phyloP scores from a whole-genome alignment of 2,797 vertebrate species.

The Delichon dasypus region DNA sequence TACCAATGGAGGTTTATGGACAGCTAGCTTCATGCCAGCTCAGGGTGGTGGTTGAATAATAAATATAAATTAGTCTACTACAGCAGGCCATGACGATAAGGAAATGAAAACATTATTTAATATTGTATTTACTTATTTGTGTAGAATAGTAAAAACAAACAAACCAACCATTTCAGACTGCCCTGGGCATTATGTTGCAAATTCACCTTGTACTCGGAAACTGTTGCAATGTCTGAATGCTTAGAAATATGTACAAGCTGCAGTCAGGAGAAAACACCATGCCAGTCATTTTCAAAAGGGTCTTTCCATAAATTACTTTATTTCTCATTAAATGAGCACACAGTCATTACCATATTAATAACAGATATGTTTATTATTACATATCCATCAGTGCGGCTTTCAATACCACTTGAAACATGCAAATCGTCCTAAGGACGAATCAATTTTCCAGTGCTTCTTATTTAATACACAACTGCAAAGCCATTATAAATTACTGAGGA shows the following conservation, averaged over 20 bases:
- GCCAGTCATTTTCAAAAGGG: conserved; percentile 71
- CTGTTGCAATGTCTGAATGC: not conserved
- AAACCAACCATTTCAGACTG: not conserved
- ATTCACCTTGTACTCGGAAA: not conserved
- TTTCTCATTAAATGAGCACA: conserved; percentile 84
- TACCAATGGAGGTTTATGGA: not conserved
- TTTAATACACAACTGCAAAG: conserved; percentile 91
- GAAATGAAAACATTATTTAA: not conserved
- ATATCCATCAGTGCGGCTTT: conserved; percentile 99
- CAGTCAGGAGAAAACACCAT: conserved; percentile 73
- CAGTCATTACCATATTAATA: conserved; percentile 85
- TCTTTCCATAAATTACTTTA: conserved; percentile 84
- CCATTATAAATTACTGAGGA: conserved; percentile 90
- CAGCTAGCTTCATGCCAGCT: not conserved
- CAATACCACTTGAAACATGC: conserved; percentile 96
- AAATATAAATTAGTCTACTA: not conserved
- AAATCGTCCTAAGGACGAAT: conserved; percentile 91
- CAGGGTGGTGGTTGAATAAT: not conserved
- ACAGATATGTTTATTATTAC: conserved; percentile 99
- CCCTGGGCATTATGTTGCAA: not conserved
- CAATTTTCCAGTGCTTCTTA: conserved; percentile 98
- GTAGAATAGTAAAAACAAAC: not conserved
- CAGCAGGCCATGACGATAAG: not conserved
- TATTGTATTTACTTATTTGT: not conserved
- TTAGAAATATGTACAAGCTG: not conserved